Base-by-base conservation (phyloP, 2,113 vertebrate species). In the Paedocypris sp. region DNA sequence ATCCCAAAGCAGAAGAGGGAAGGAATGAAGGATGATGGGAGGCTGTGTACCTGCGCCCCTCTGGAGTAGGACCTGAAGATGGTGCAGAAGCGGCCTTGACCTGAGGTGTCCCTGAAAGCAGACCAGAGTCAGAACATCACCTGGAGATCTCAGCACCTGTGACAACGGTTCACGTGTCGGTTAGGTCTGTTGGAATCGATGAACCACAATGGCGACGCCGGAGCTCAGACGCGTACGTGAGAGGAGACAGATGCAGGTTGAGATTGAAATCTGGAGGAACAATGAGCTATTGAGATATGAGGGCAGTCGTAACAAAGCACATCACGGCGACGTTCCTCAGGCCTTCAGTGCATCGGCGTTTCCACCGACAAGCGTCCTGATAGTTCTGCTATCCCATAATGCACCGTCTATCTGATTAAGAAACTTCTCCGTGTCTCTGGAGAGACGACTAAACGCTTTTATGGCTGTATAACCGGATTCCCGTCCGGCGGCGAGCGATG, bases 61-160 rank as follows among this genome's bases (percentile, higher is more conserved):
- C 95, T 86, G 52, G 95, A 99, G 66, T 98, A 99, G 6, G 95
- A 99, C 69, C 95, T 87, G 70, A 99, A 98, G 81, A 99, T 99
- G 72, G 95, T 99, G 70, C 95, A 99, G 84, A 99, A 99, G 61
- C 95, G 79, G 29, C 95, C 95, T 76, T 99, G 95, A 50, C 95
- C 95, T 1, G 95, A 99, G 0, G 95, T 99, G 80, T 99, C 95
- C 95, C 95, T 99, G 84, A 60, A 79, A 22, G 77, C 58, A 82
- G 20, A 68, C 60, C 47, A 1, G 38, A 18, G 52, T 64, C 32
- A 64, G 47, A 20, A 11, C 60, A 46, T 22, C n/a, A 13, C 66
- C 10, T 41, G 35, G 1, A 46, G 2, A n/a, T 4, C 10, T 26
- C 8, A 23, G 11, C 23, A 3, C 6, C 23, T 6, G 22, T 54